Base-by-base conservation (phyloP, 2,113 vertebrate species). In the Marcusenius ussheri region DNA sequence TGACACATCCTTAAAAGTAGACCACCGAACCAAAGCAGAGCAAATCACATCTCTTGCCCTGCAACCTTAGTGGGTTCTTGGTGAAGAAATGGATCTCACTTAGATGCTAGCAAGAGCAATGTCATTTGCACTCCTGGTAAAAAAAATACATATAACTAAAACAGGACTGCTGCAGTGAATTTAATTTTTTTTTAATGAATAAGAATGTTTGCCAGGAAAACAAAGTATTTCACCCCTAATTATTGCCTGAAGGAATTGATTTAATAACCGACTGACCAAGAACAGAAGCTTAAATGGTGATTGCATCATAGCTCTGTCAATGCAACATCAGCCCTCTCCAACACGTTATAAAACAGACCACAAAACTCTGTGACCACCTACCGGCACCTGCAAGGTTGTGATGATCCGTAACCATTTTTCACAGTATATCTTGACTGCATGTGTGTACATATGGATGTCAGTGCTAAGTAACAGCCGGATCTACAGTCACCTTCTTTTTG, bases 31-130 rank as follows among this genome's bases (percentile, higher is more conserved):
- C 92, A 93, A 3, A 13, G 88, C 88, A 91, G 84, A 92, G 87
- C 62, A 77, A 93, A 93, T 92, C 89, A 92, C 92, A 91, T 89
- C n/a, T 42, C 92, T 94, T 93, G 92, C 91, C 85, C 91, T 92
- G 89, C 91, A 70, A 83, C 94, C 53, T 7, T 35, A 87, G 46
- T 10, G 84, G 92, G n/a, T 5, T 47, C 66, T 85, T 24, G 49
- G 21, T 39, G 21, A 39, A 13, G 62, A 31, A 70, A 2, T 27
- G n/a, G n/a, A 11, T 88, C 31, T 21, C 7, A 17, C 35, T n/a
- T 19, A 42, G 39, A 42, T 42, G 62, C 62, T 70, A 70, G 27
- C 10, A 31, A 56, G 31, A 11, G 85, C n/a, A 35, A 87, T 87
- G 49, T 21, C 27, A 50, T 87, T 87, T 35, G n/a, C 17, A 11